Base-by-base conservation (phyloP, 2,888 invertebrate species). In the Mythimna albipuncta region DNA sequence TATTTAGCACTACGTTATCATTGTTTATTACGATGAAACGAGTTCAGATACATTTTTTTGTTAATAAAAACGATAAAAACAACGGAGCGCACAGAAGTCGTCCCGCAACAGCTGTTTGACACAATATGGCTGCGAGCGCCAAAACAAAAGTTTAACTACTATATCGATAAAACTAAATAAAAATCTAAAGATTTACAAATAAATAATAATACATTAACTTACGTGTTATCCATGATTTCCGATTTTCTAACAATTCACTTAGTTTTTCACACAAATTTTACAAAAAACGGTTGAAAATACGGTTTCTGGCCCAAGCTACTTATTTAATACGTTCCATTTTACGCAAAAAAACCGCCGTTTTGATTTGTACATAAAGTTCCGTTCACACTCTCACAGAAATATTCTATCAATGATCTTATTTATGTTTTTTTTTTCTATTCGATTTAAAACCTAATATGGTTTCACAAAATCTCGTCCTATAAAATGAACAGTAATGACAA, bases 71-170 rank as follows among this genome's bases (percentile, higher is more conserved):
- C 78, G 84, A 90, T 88, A 91, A 93, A 93, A 94, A 93, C 91
- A 94, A 91, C 89, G 81, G 86, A 89, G 86, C 87, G 85, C 84
- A 90, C 89, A 85, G 89, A 87, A 92, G 88, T 89, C 89, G 87
- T 87, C 63, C 77, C 79, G 82, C 87, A 94, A 95, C 96, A 96
- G 96, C 96, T 96, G 96, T 96, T 96, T 91, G 83, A 88, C 90
- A 91, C 91, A 95, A 95, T 89, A 96, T 95, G 95, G 95, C 95
- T 89, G 93, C 93, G 91, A 93, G 94, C 96, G 95, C 94, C 93
- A 95, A 95, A 95, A 93, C 91, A 91, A 91, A 94, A 93, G 85
- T 90, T 88, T 73, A 70, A 13, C 61, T 55, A 71, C 47, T 64
- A 64, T 82, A 62, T 19, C 52, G 64, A 63, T 58, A 63, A 68